Percentiles rank a stretch among this genome's conserved stretches.
phyloP scores from a whole-genome alignment of 2,888 invertebrate species.

The Phanerotoma sp. region DNA sequence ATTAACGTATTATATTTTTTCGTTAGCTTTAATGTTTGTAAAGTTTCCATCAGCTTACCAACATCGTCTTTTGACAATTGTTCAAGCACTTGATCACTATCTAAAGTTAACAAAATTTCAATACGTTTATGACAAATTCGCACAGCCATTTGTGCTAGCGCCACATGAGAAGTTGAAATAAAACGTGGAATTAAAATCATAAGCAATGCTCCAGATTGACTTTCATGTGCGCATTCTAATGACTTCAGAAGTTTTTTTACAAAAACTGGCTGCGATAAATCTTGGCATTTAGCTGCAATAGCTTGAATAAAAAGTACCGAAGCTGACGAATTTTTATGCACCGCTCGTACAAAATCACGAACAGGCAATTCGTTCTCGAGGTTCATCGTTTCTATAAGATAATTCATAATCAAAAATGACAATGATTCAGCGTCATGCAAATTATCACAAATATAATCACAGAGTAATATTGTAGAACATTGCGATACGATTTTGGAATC shows the following conservation, averaged over 20 bases:
- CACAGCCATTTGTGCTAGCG: constrained; percentile 69
- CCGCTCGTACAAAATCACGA: constrained; percentile 62
- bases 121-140: constrained; percentile 72
- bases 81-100: constrained; percentile 62
- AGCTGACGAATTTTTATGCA: constrained; percentile 66
- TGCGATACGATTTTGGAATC: constrained; percentile 68
- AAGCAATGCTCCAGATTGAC: constrained; percentile 73
- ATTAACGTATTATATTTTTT: constrained; percentile 63
- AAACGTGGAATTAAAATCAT: constrained; percentile 65
- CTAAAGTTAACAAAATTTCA: constrained; percentile 67
- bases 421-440: constrained; percentile 71
- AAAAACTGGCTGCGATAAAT: constrained; percentile 65
- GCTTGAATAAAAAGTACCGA: constrained; percentile 74
- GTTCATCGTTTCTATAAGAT: constrained; percentile 68
- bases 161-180: constrained; percentile 69
- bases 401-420: constrained; percentile 75
- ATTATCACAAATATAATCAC: constrained; percentile 76
- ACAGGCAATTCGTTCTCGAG: constrained; percentile 69
- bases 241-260: constrained; percentile 70
- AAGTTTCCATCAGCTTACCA: constrained; percentile 64
- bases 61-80: constrained; percentile 73
- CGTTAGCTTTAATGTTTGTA: constrained; percentile 64
- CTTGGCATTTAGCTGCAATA: constrained; percentile 65
- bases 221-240: constrained; percentile 68
- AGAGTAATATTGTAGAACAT: constrained; percentile 71